A percentile compares a stretch with the other conserved stretches of the same genome.
phyloP scores from a whole-genome alignment of 2,113 vertebrate species.

The Aptenodytes patagonicus region DNA sequence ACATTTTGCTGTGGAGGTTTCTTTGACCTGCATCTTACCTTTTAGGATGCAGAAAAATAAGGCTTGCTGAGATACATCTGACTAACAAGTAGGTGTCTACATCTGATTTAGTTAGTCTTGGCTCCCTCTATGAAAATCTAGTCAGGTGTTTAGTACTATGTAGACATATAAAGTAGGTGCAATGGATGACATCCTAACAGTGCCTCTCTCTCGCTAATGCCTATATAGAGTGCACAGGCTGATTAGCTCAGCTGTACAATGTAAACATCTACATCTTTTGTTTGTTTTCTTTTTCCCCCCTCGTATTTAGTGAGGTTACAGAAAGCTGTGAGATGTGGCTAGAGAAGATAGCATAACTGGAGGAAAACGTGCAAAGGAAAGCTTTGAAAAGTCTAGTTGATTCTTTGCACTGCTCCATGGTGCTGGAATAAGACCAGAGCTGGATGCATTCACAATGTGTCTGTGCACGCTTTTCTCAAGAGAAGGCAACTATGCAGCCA shows the following conservation, averaged over 20 bases:
- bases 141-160: background rate
- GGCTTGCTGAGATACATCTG: background rate
- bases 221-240: background rate
- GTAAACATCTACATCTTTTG: background rate
- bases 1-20: background rate
- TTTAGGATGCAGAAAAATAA: background rate
- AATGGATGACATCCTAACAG: background rate
- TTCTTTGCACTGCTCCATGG: background rate
- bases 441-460: background rate
- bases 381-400: background rate
- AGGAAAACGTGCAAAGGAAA: rapidly evolving
- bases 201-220: background rate
- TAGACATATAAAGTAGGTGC: background rate
- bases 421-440: background rate
- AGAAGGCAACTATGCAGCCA: background rate
- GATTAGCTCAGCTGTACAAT: background rate
- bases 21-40: background rate
- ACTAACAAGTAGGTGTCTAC: background rate
- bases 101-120: background rate
- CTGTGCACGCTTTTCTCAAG: background rate
- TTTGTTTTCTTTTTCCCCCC: background rate
- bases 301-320: background rate
- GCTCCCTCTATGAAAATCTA: background rate
- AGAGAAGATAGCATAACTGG: background rate
- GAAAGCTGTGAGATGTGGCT: background rate